Conservation (phyloP, 2,797 vertebrate species). For the Syngnathus rostellatus region DNA sequence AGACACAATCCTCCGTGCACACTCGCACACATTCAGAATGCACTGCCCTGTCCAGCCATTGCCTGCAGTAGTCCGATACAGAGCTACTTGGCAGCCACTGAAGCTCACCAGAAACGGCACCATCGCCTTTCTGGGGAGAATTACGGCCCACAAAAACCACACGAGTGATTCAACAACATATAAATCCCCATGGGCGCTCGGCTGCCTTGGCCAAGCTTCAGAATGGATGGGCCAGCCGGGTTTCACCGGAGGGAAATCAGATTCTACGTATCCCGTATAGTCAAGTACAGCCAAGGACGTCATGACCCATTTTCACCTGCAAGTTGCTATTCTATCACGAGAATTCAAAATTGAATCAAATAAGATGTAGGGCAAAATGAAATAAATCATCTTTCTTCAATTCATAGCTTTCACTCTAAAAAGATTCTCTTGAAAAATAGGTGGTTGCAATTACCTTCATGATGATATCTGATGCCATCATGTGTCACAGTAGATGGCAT, state of each 20-base stretch:
- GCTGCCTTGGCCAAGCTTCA: slow-evolving; percentile 17
- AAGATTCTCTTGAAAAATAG: too few relatives aligned
- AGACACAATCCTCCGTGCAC: background rate
- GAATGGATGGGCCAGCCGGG: slow-evolving; percentile 13
- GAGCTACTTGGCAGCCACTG: slow-evolving; percentile 29
- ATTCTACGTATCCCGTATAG: background rate
- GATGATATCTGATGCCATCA: too few relatives aligned
- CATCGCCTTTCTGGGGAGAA: slow-evolving; percentile 27
- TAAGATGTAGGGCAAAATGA: background rate
- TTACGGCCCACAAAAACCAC: slow-evolving; percentile 18
- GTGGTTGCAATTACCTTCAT: too few relatives aligned
- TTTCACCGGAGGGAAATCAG: slow-evolving; percentile 12
- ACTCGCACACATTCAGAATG: slow-evolving; percentile 3
- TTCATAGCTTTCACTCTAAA: too few relatives aligned
- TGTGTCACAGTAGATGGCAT: too few relatives aligned
- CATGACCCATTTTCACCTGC: slow-evolving; percentile 11
- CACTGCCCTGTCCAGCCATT: slow-evolving; percentile 35
- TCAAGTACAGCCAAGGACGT: slow-evolving; percentile 12
- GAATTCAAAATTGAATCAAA: background rate
- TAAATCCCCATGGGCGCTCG: slow-evolving; percentile 24
- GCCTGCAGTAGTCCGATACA: slow-evolving; percentile 42
- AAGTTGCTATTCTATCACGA: background rate
- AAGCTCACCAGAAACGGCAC: slow-evolving; percentile 31
- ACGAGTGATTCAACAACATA: slow-evolving; percentile 30
- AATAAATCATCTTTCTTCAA: background rate